These are phyloP conservation scores for Megaustenia siamemsis DNA, from an alignment of 2,888 invertebrate genomes.

Conservation along the genomic window DNA sequence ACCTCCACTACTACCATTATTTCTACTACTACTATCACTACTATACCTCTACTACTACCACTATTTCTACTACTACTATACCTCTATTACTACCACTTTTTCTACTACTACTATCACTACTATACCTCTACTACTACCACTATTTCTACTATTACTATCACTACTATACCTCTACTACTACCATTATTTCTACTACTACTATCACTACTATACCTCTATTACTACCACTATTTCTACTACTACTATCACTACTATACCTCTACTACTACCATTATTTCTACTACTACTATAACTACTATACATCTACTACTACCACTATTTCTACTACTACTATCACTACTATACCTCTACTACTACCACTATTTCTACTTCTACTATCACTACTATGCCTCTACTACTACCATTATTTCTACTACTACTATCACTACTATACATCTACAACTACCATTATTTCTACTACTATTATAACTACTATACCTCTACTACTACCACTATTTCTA, in stretches of 20 bases:
- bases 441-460: constrained; percentile 8
- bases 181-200: background rate
- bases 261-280: constrained; percentile 5
- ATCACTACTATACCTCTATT: too few relatives aligned
- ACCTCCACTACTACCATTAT: too few relatives aligned
- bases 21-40: too few relatives aligned
- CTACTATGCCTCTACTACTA: background rate
- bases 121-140: background rate
- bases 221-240: too few relatives aligned
- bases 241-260: too few relatives aligned
- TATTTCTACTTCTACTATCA: background rate
- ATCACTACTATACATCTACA: background rate
- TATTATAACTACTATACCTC: constrained; percentile 7
- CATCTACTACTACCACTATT: too few relatives aligned
- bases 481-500: background rate
- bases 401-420: too few relatives aligned
- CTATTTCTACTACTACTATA: background rate
- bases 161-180: background rate
- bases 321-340: background rate
- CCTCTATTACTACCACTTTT: background rate
- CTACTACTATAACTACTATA: background rate
- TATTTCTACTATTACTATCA: background rate
- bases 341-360: too few relatives aligned
- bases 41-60: background rate
- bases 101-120: background rate